Base-by-base conservation (phyloP, 2,888 invertebrate genomes). In the Rugalucina vietnamica region DNA sequence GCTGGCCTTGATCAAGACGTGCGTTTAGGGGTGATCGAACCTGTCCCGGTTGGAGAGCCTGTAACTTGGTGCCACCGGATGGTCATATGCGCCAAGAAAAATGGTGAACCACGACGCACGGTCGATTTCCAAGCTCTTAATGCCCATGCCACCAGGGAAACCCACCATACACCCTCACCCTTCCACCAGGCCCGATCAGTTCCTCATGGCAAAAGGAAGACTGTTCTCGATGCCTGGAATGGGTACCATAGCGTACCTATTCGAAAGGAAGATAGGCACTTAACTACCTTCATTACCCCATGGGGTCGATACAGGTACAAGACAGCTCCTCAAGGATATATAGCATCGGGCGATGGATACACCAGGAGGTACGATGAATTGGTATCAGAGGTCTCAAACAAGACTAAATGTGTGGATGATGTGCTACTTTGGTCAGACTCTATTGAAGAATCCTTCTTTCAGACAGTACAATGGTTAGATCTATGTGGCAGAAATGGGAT, bases 321-420 rank as follows among this genome's bases (percentile, higher is more conserved):
- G 49, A 86, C 83, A 14, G 87, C 87, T 14, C 88, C 88, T 18
- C 89, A 90, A 65, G 90, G 89, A 3, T 90, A 90, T 54, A 88
- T 88, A 29, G 88, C 87, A 2, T 87, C 88, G 0, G 89, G 87
- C 3, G 91, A 91, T 70, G 91, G 86, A 1, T 90, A 90, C 73
- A 89, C 88, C 1, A 65, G 88, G 39, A 24, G 60, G 2, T 81
- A 76, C 32, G 90, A 92, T 81, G 90, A 91, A 60, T 87, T 91
- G n/a, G 90, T 90, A 3, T 21, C 89, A 8, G 84, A 90, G 65
- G 83, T 91, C 21, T 89, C 90, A 1, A 78, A 89, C 69, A 91
- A 91, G 37, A 91, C 89, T 12, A 91, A 91, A 65, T 90, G 91
- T 49, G 50, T 84, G 1, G 81, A 87, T 43, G 82, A 85, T 69